Evolutionary conservation across 92 coral and sea anemone species (phyloP).

Genomic region (Meandrina meandrites): DNA sequence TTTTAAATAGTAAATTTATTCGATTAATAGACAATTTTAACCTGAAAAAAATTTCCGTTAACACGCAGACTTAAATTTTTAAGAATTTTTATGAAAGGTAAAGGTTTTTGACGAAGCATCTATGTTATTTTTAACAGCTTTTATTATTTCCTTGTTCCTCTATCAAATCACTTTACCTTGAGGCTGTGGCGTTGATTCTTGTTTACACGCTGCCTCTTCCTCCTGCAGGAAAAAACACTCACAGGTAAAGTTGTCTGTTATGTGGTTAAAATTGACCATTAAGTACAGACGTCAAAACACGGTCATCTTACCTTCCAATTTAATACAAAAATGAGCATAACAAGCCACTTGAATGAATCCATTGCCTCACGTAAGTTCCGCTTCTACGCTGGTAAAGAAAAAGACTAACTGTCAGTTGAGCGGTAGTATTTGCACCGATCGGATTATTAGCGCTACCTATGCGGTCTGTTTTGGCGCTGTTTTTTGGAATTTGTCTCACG

Average conservation of each 20-base stretch:
- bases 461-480: neutral
- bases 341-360: neutral
- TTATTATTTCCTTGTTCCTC: neutral
- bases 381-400: neutral
- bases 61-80: too few relatives aligned
- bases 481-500: neutral
- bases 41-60: too few relatives aligned
- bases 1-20: too few relatives aligned
- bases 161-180: constrained; percentile 1
- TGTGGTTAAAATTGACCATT: neutral
- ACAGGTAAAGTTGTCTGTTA: neutral
- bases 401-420: neutral
- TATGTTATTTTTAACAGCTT: neutral
- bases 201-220: neutral
- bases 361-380: neutral
- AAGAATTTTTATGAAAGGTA: too few relatives aligned
- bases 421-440: neutral
- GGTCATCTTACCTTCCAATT: constrained; percentile 2
- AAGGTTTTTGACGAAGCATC: neutral
- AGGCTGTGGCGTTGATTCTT: neutral
- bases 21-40: too few relatives aligned
- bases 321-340: neutral
- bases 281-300: neutral
- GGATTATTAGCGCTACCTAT: neutral
- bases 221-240: neutral